Evolutionary conservation across 2,797 vertebrate genomes (phyloP).

Genomic region (Carduelis carduelis): DNA sequence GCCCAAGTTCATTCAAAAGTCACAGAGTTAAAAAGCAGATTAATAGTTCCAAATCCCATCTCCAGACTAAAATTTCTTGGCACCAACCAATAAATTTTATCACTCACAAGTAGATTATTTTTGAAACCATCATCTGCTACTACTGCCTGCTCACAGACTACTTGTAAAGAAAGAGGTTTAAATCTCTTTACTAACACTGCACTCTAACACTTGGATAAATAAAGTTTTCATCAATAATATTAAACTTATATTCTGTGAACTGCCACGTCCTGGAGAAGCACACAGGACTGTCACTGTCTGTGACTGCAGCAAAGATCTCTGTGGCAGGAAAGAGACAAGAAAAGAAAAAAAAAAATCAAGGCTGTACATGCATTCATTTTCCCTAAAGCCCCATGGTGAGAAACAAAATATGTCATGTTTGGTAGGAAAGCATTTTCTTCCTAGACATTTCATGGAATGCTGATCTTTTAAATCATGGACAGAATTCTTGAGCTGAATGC

Average conservation of each 20-base stretch:
- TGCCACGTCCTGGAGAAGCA: not conserved
- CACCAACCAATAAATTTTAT: not conserved
- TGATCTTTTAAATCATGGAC: not conserved
- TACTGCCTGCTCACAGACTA: not conserved
- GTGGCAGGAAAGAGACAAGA: not conserved
- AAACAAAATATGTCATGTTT: not conserved
- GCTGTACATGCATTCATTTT: not conserved
- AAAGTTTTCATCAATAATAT: not conserved
- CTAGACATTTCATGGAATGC: not conserved
- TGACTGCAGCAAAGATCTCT: not conserved
- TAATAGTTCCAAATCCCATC: not conserved
- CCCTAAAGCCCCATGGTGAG: not conserved
- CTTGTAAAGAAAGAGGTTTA: not conserved
- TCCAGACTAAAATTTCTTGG: not conserved
- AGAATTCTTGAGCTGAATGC: not conserved
- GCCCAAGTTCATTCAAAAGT: not conserved
- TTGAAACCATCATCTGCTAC: not conserved
- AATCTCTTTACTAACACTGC: not conserved
- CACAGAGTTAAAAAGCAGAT: not conserved
- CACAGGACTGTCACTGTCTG: not conserved
- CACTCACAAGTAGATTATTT: not conserved
- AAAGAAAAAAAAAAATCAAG: not conserved
- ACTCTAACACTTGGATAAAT: not conserved
- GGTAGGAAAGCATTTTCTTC: not conserved
- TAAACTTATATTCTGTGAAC: not conserved